These are phyloP conservation scores for Drosophila equinoxialis DNA, from an alignment of 1,140 invertebrate genomes.

Conservation along the genomic window DNA sequence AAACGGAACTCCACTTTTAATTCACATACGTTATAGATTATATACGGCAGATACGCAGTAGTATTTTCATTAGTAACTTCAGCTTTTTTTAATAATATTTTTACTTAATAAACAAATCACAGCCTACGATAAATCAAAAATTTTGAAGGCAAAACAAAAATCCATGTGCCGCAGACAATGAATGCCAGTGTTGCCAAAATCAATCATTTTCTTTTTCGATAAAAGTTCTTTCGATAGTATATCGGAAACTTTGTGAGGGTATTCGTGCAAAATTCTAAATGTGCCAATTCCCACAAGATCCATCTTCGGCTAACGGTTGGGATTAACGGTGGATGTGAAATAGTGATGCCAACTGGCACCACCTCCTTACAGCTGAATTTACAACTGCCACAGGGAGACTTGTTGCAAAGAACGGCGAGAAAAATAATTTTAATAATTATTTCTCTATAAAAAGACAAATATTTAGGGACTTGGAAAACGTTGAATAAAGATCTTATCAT, in stretches of 20 bases:
- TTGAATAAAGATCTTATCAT: too few relatives aligned
- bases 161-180: conserved; percentile 35
- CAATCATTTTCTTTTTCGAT: neutral
- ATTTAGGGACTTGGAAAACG: too few relatives aligned
- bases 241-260: neutral
- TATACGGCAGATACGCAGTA: conserved; percentile 3
- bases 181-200: neutral
- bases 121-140: conserved; percentile 39
- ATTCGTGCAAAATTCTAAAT: too few relatives aligned
- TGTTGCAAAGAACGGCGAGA: too few relatives aligned
- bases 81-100: neutral
- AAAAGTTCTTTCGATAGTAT: neutral
- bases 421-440: too few relatives aligned
- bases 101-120: conserved; percentile 48
- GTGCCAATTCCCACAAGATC: too few relatives aligned
- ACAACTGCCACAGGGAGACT: too few relatives aligned
- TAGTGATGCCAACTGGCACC: too few relatives aligned
- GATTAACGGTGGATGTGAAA: too few relatives aligned
- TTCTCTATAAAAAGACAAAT: too few relatives aligned
- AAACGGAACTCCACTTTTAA: neutral
- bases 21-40: neutral
- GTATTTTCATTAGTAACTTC: conserved; percentile 1
- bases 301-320: too few relatives aligned
- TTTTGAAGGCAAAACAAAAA: conserved; percentile 26
- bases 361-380: too few relatives aligned